Evolutionary conservation across 2,888 invertebrate species (phyloP), one percentile per base, ranked within the genome.

Genomic region (Drosophila monieri): DNA sequence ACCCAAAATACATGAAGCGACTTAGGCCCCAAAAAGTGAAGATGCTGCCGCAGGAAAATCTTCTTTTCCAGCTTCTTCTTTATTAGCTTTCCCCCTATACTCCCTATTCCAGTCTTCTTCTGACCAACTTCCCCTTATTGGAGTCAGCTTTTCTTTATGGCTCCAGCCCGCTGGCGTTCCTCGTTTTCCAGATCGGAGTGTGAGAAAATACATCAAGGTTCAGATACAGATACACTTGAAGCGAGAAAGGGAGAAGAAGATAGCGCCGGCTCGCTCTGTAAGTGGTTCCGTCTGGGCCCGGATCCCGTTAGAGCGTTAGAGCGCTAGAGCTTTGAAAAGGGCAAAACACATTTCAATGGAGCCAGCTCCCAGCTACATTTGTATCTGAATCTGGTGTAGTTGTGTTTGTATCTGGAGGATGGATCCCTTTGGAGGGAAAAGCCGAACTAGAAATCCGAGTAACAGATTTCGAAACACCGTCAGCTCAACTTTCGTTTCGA

Each of bases 221-320:
- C 48, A 47, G 59, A 32, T 53, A 10, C 46, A 66, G 32, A 18
- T 21, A 55, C 67, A 67, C 25, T 21, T 23, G 21, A 14, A 41
- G 32, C 1, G 10, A 8, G 49, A 27, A 23, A 43, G 44, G 32
- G 30, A 49, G 49, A 35, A 46, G 12, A 10, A 21, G 37, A 37
- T 37, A 59, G 46, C 6, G 35, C n/a, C 35, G 37, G 21, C 44
- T 21, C 49, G 32, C 25, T 49, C 35, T n/a, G 21, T 54, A 47
- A 67, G 64, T 53, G 64, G 52, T 44, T 46, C 37, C 44, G 66
- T 46, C 46, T 66, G 64, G 66, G 53, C 37, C 1, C 75, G 39
- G 41, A 55, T 81, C 79, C 80, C 87, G 88, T 87, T 87, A 81
- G 85, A 60, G 78, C 87, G 85, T 80, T 80, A 87, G 25, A 25